phyloP scores from a whole-genome alignment of 2,888 invertebrate genomes.

The Ashinkailepas kermadecensis region DNA sequence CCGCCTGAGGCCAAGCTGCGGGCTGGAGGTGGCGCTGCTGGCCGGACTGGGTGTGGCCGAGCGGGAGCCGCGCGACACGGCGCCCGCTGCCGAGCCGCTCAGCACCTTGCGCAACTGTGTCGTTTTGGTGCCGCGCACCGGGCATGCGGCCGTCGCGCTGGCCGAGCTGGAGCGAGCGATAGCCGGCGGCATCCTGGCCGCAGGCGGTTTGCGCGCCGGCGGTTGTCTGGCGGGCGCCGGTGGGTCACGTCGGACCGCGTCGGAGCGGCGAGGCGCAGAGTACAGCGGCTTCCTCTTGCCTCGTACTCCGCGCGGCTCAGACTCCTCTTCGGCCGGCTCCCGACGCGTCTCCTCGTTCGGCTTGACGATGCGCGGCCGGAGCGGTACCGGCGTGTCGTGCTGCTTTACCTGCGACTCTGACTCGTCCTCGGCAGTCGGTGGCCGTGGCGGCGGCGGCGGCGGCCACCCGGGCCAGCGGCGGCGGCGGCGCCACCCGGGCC shows the following conservation, averaged over 20 bases:
- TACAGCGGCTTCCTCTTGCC: conserved; percentile 54
- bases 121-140: conserved; percentile 38
- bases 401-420: conserved; percentile 34
- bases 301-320: conserved; percentile 50
- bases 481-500: conserved; percentile 34
- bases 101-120: conserved; percentile 38
- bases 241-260: conserved; percentile 25
- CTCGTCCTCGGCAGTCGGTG: conserved; percentile 36
- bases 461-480: conserved; percentile 33
- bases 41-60: conserved; percentile 28
- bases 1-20: conserved; percentile 38
- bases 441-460: conserved; percentile 32
- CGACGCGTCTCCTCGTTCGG: conserved; percentile 39
- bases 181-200: conserved; percentile 38
- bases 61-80: conserved; percentile 29
- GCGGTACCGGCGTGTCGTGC: conserved; percentile 34
- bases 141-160: conserved; percentile 42
- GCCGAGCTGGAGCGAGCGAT: conserved; percentile 54
- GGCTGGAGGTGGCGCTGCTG: conserved; percentile 35
- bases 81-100: conserved; percentile 35
- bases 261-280: conserved; percentile 28
- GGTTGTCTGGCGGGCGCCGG: not conserved
- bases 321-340: conserved; percentile 35
- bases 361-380: conserved; percentile 48
- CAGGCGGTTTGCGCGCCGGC: conserved; percentile 27